A percentile compares a stretch with the other conserved stretches of the same genome.
phyloP scores from a whole-genome alignment of 2,797 vertebrate species.

The Enteromius afrohamiltoni region DNA sequence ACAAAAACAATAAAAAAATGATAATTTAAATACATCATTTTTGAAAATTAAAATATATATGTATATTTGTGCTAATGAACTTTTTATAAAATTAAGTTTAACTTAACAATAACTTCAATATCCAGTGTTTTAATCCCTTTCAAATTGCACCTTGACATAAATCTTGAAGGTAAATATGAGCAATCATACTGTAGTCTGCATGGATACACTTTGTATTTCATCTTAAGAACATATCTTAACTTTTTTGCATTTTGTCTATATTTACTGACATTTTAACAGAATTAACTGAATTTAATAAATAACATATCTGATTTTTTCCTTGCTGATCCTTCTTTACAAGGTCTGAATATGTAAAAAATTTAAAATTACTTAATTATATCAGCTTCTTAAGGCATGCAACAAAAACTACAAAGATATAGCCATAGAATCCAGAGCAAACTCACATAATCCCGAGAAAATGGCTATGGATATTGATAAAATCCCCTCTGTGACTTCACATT shows the following conservation, averaged over 20 bases:
- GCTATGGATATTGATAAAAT: conserved; percentile 32
- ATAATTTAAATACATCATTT: too few relatives aligned
- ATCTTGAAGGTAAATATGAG: neutral
- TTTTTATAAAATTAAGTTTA: neutral
- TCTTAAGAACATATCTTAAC: neutral
- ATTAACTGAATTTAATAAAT: too few relatives aligned
- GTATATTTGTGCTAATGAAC: too few relatives aligned
- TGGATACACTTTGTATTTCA: neutral
- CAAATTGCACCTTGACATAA: neutral
- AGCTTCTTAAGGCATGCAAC: neutral
- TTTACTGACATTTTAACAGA: neutral
- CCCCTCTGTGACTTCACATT: conserved; percentile 40
- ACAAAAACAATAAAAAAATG: too few relatives aligned
- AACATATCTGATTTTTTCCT: neutral
- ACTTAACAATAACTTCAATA: neutral
- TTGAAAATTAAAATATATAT: too few relatives aligned
- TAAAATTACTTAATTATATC: neutral
- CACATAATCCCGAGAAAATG: neutral
- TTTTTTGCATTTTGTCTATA: neutral
- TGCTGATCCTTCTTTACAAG: neutral
- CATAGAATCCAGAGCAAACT: conserved; percentile 13
- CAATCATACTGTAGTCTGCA: neutral
- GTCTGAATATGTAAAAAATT: neutral
- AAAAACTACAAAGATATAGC: neutral
- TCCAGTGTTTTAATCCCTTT: neutral